Conservation (phyloP, 2,888 invertebrate species). For the Melitaea athalia region DNA sequence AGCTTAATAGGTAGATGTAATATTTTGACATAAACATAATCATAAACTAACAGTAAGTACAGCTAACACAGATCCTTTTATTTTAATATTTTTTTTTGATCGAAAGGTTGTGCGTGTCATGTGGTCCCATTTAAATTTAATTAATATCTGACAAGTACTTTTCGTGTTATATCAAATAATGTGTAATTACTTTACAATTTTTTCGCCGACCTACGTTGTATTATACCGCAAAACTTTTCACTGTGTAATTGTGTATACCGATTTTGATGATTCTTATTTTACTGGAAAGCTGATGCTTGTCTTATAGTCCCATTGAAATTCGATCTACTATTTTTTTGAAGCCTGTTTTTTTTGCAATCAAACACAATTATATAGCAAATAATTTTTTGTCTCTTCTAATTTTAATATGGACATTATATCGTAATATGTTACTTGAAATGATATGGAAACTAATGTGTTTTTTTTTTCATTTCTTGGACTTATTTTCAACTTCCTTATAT, state of each 20-base stretch:
- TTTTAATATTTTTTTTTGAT: no score
- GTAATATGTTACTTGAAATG: background rate
- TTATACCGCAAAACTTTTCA: slow-evolving; percentile 19
- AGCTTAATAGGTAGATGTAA: slow-evolving; percentile 38
- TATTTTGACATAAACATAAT: slow-evolving; percentile 33
- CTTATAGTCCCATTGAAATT: no score
- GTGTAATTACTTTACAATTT: no score
- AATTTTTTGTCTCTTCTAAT: background rate
- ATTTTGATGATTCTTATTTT: no score
- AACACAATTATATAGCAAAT: slow-evolving; percentile 4
- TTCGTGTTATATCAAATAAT: no score
- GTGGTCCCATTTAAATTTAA: no score
- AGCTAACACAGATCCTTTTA: slow-evolving; percentile 37
- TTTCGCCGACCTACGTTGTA: slow-evolving; percentile 1
- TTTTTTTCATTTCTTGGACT: slow-evolving; percentile 25
- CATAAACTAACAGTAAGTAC: slow-evolving; percentile 36
- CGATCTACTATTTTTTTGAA: no score
- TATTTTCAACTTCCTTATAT: slow-evolving; percentile 28
- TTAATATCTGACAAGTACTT: no score
- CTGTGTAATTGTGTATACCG: slow-evolving; percentile 14
- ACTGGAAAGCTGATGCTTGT: no score
- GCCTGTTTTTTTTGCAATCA: no score
- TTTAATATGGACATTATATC: background rate
- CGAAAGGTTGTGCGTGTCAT: no score
- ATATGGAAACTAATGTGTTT: slow-evolving; percentile 1